Percentiles rank a stretch among this genome's conserved stretches.
Conservation (phyloP, 2,797 vertebrate species). For the Acropternis orthonyx region DNA sequence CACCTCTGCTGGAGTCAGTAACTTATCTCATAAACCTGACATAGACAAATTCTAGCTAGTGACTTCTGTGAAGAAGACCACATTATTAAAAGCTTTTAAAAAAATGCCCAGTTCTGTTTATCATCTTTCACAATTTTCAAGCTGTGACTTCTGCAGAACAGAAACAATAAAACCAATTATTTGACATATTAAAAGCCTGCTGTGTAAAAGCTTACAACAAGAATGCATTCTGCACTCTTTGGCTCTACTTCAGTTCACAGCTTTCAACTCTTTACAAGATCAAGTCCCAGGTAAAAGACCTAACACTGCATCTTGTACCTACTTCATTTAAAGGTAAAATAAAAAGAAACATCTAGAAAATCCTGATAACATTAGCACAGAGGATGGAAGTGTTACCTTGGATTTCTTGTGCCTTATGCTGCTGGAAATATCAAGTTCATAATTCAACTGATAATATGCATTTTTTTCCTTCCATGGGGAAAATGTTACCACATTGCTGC, state of each 20-base stretch:
- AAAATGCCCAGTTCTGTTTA: neutral
- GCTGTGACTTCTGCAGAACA: neutral
- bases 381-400: neutral
- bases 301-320: neutral
- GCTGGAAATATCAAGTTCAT: neutral
- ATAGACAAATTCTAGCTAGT: neutral
- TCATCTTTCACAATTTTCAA: neutral
- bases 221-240: neutral
- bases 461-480: neutral
- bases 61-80: neutral
- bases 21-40: accelerated
- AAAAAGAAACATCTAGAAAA: neutral
- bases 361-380: neutral
- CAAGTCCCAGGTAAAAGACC: neutral
- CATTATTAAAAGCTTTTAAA: neutral
- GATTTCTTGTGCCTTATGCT: neutral
- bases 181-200: neutral
- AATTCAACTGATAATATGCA: neutral
- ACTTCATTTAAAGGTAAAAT: neutral
- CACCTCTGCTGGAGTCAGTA: neutral
- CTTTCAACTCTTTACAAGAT: neutral
- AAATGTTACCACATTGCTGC: neutral
- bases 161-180: neutral
- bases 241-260: neutral
- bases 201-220: neutral